These are phyloP conservation scores for Valencia hispanica DNA, from an alignment of 2,797 vertebrate species.

Conservation along the genomic window DNA sequence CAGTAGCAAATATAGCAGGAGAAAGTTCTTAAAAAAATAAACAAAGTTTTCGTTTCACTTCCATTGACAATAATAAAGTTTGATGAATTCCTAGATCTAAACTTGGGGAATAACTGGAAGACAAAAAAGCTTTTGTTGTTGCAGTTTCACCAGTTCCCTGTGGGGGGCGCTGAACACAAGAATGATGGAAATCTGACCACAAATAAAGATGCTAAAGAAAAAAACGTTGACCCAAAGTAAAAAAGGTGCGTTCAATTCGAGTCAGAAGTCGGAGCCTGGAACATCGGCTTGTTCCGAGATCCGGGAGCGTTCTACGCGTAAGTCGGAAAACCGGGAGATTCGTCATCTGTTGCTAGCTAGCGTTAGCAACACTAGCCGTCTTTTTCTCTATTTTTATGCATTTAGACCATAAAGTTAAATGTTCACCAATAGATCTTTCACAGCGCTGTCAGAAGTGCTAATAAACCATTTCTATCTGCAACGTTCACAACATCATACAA, in stretches of 20 bases:
- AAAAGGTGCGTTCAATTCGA: too few species aligned
- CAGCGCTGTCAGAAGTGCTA: neutral
- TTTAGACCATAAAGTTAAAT: neutral
- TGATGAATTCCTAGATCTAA: neutral
- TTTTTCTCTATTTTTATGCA: neutral
- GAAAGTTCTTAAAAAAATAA: neutral
- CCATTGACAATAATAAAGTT: too few species aligned
- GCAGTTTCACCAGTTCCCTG: neutral
- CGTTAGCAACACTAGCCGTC: neutral
- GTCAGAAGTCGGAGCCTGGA: too few species aligned
- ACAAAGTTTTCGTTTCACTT: neutral
- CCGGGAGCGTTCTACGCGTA: neutral
- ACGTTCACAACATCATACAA: neutral
- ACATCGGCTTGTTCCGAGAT: too few species aligned
- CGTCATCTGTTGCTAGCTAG: neutral
- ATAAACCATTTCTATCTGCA: neutral
- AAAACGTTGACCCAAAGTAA: too few species aligned
- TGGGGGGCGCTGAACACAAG: neutral
- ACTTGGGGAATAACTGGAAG: neutral
- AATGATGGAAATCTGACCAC: neutral
- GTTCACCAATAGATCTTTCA: neutral
- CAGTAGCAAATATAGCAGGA: neutral
- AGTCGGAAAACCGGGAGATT: neutral
- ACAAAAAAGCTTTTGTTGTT: neutral
- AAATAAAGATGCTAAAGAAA: too few species aligned